Conservation (phyloP, 1,140 invertebrate genomes). For the Cotesia chilonis region DNA sequence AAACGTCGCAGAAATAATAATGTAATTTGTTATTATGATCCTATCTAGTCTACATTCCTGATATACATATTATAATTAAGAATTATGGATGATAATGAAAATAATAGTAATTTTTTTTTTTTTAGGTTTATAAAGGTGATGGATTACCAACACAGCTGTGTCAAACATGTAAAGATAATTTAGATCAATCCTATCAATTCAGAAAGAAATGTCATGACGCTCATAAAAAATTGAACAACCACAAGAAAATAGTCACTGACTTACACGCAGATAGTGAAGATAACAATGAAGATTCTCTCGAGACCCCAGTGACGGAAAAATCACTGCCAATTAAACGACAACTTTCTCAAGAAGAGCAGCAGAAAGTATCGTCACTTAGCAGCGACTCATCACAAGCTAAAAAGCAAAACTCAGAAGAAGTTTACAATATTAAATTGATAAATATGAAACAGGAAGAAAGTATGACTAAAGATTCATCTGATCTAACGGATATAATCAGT, state of each 20-base stretch:
- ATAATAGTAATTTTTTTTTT: background rate
- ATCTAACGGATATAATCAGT: conserved; percentile 63
- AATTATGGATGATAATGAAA: too few species aligned
- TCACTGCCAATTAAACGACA: conserved; percentile 62
- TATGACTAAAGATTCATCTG: conserved; percentile 61
- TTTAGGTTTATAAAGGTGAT: conserved; percentile 73
- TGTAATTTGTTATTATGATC: too few species aligned
- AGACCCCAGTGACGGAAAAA: conserved; percentile 55
- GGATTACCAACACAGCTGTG: conserved; percentile 77
- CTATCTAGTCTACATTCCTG: too few species aligned
- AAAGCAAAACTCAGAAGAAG: conserved; percentile 62
- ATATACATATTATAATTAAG: too few species aligned
- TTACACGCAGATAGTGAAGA: conserved; percentile 51
- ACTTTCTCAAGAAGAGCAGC: conserved; percentile 55
- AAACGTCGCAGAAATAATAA: too few species aligned
- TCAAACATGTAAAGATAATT: conserved; percentile 72
- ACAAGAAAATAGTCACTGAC: conserved; percentile 67
- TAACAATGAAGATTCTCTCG: conserved; percentile 51
- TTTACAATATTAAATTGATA: conserved; percentile 61
- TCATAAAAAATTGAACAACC: conserved; percentile 74
- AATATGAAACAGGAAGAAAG: conserved; percentile 57
- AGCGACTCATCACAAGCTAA: conserved; percentile 62
- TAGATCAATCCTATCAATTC: conserved; percentile 78
- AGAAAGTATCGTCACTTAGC: conserved; percentile 40
- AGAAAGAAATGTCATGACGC: conserved; percentile 78